Evolutionary conservation across 2,888 invertebrate genomes (phyloP).

Genomic region (Agonopterix subpropinquella): DNA sequence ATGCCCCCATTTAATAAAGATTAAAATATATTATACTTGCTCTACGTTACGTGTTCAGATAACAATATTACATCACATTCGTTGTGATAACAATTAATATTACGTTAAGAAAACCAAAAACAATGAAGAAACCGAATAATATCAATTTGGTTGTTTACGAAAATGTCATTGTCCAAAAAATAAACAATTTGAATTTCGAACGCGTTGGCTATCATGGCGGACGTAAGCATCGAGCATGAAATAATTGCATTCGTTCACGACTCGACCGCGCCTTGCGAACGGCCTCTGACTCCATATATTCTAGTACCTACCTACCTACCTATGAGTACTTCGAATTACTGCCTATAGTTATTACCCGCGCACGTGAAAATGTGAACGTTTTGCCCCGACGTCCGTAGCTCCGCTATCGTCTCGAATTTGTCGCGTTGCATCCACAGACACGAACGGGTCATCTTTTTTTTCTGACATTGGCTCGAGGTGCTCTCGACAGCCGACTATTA

Average conservation of each 20-base stretch:
- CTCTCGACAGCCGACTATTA: slow-evolving; percentile 34
- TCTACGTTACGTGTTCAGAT: slow-evolving; percentile 15
- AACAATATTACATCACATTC: slow-evolving; percentile 20
- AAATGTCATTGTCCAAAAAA: not conserved
- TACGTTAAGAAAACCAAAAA: slow-evolving; percentile 7
- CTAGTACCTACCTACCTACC: slow-evolving; percentile 18
- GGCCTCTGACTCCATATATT: slow-evolving; percentile 37
- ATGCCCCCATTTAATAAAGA: slow-evolving; percentile 23
- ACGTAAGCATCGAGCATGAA: slow-evolving; percentile 54
- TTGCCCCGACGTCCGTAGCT: slow-evolving; percentile 26
- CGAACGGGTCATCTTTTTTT: slow-evolving; percentile 46
- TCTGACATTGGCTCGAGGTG: slow-evolving; percentile 40
- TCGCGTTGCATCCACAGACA: slow-evolving; percentile 43
- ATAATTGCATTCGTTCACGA: slow-evolving; percentile 49
- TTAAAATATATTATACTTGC: slow-evolving; percentile 20
- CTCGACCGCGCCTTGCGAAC: slow-evolving; percentile 56
- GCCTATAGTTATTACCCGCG: slow-evolving; percentile 52
- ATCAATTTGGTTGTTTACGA: not conserved
- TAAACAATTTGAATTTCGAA: not conserved
- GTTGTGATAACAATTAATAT: slow-evolving; percentile 14
- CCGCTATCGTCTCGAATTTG: slow-evolving; percentile 52
- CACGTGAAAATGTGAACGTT: slow-evolving; percentile 39
- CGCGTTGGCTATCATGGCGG: slow-evolving; percentile 43
- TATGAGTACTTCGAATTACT: slow-evolving; percentile 30
- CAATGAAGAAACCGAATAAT: slow-evolving; percentile 5